Evolutionary conservation across 1,140 invertebrate species (phyloP).

Genomic region (Zaprionus capensis): DNA sequence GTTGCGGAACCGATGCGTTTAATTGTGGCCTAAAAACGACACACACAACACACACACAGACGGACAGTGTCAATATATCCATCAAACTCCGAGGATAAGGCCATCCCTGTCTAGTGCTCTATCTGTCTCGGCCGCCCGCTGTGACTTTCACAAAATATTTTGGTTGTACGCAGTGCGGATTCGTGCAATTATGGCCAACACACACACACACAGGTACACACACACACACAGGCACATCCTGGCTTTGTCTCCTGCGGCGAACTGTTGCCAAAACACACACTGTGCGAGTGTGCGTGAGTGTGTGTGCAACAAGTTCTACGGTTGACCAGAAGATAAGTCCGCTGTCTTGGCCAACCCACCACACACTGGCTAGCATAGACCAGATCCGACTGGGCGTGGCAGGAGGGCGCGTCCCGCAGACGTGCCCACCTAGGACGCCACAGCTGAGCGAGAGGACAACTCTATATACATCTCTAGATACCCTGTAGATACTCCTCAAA

Average conservation of each 20-base stretch:
- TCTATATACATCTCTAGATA: not conserved
- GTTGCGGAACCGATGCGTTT: slow-evolving; percentile 80
- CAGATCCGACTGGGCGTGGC: slow-evolving; percentile 31
- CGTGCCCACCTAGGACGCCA: slow-evolving; percentile 46
- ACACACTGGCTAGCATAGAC: slow-evolving; percentile 51
- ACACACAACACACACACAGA: slow-evolving; percentile 19
- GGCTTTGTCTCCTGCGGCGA: slow-evolving; percentile 56
- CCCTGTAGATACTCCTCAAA: slow-evolving; percentile 50
- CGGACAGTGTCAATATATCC: slow-evolving; percentile 48
- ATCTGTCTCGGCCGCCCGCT: slow-evolving; percentile 51
- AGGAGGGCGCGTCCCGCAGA: slow-evolving; percentile 59
- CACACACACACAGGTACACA: not conserved
- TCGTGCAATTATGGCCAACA: slow-evolving; percentile 64
- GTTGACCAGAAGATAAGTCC: slow-evolving; percentile 74
- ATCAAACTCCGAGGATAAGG: slow-evolving; percentile 68
- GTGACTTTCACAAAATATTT: slow-evolving; percentile 82
- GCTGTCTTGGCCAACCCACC: slow-evolving; percentile 54
- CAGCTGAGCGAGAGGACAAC: slow-evolving; percentile 20
- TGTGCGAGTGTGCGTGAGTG: not conserved
- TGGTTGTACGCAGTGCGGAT: slow-evolving; percentile 79
- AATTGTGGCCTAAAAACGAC: slow-evolving; percentile 78
- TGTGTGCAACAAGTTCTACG: slow-evolving; percentile 60
- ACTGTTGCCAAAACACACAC: slow-evolving; percentile 71
- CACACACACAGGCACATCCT: not conserved
- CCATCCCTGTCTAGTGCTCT: slow-evolving; percentile 28